Conservation (phyloP, 2,888 invertebrate genomes). For the Andrena chrysosceles region DNA sequence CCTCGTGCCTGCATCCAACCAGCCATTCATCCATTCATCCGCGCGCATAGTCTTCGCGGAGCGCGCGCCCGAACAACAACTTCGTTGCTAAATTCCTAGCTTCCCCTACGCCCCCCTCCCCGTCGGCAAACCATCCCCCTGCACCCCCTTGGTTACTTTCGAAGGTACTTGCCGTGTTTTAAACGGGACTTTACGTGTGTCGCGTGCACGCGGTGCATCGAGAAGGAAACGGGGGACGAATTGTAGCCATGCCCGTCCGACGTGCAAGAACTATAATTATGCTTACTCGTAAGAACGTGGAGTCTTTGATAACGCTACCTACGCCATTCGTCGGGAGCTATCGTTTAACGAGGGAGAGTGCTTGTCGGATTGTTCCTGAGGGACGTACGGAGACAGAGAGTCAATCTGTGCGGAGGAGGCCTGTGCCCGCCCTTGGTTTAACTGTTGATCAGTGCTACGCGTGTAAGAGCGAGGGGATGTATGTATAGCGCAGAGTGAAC, state of each 20-base stretch:
- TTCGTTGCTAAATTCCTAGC: conserved; percentile 77
- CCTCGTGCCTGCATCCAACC: conserved; percentile 73
- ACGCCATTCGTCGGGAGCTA: conserved; percentile 40
- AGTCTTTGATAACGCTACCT: conserved; percentile 60
- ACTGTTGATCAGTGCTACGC: background rate
- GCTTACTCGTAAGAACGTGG: conserved; percentile 60
- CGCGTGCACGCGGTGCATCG: conserved; percentile 63
- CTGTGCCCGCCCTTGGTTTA: background rate
- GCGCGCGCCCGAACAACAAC: conserved; percentile 75
- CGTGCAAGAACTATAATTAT: conserved; percentile 65
- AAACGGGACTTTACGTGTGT: conserved; percentile 51
- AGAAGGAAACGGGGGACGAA: conserved; percentile 69
- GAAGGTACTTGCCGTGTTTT: conserved; percentile 70
- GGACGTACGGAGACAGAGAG: background rate
- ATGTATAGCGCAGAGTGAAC: background rate
- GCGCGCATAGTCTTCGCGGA: conserved; percentile 58
- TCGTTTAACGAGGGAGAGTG: conserved; percentile 55
- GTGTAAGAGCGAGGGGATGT: background rate
- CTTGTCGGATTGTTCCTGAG: conserved; percentile 55
- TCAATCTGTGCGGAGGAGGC: conserved; percentile 7
- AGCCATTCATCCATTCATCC: conserved; percentile 66
- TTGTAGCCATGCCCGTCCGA: conserved; percentile 64
- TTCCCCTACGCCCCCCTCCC: conserved; percentile 5
- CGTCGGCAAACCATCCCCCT: background rate
- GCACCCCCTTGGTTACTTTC: conserved; percentile 32